Evolutionary conservation across 2,888 invertebrate genomes (phyloP).

Genomic region (Limnephilus auricula): DNA sequence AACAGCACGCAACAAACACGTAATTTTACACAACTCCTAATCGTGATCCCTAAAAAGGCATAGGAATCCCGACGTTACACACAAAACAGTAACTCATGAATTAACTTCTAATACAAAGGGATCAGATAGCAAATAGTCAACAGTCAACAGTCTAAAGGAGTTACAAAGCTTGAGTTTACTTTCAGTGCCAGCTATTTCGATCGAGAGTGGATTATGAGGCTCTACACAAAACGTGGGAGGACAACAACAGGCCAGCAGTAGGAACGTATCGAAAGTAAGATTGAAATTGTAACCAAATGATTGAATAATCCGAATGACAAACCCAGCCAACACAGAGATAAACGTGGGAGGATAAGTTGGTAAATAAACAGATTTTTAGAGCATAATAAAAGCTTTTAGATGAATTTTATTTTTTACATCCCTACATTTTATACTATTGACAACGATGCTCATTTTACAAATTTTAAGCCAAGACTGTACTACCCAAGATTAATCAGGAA

Average conservation of each 20-base stretch:
- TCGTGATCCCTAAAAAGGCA: neutral
- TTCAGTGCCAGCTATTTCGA: neutral
- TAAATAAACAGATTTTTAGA: neutral
- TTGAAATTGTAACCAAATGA: neutral
- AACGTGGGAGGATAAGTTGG: neutral
- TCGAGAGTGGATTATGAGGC: neutral
- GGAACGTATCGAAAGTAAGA: neutral
- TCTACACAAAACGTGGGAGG: neutral
- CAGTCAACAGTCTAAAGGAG: neutral
- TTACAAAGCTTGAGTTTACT: neutral
- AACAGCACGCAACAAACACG: neutral
- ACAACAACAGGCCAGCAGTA: neutral
- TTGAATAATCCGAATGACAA: neutral
- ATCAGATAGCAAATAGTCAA: neutral
- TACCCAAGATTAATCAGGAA: too few species aligned
- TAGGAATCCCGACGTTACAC: neutral
- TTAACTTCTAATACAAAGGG: neutral
- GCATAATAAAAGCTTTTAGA: neutral
- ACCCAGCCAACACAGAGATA: neutral
- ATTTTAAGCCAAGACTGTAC: too few species aligned
- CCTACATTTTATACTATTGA: too few species aligned
- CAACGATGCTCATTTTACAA: too few species aligned
- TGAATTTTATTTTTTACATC: too few species aligned
- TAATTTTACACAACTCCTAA: neutral
- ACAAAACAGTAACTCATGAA: neutral